Conservation (phyloP, 2,113 vertebrate species). For the Syngnathoides biaculeatus region DNA sequence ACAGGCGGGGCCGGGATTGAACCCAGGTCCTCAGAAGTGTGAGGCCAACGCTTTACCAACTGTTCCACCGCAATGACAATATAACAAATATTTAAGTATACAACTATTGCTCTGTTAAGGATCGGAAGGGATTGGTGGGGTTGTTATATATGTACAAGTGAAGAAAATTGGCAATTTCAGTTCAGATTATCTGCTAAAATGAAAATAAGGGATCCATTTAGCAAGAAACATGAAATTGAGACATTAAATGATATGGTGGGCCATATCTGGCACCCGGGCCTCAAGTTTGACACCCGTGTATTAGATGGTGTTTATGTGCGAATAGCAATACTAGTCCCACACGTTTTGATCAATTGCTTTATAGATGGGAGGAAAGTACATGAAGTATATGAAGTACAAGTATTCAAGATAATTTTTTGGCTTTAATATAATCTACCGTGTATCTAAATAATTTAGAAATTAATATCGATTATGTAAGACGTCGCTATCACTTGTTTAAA, state of each 20-base stretch:
- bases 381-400: no score
- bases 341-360: not conserved
- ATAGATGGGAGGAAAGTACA: not conserved
- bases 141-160: not conserved
- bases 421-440: not conserved
- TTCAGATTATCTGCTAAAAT: not conserved
- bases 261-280: not conserved
- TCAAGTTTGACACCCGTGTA: not conserved
- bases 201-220: not conserved
- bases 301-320: not conserved
- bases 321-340: not conserved
- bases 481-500: not conserved
- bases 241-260: not conserved
- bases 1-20: no score
- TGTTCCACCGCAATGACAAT: no score
- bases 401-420: not conserved
- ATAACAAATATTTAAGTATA: not conserved
- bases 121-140: not conserved
- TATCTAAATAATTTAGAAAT: not conserved
- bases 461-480: not conserved
- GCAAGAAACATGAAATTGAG: not conserved
- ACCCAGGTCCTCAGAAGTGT: no score
- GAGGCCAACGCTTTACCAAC: no score
- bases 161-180: not conserved
- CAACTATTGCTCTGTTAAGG: not conserved